Evolutionary conservation across 2,797 vertebrate genomes (phyloP), one percentile per base, ranked within the genome.

Genomic region (Odontamblyopus lacepedii): DNA sequence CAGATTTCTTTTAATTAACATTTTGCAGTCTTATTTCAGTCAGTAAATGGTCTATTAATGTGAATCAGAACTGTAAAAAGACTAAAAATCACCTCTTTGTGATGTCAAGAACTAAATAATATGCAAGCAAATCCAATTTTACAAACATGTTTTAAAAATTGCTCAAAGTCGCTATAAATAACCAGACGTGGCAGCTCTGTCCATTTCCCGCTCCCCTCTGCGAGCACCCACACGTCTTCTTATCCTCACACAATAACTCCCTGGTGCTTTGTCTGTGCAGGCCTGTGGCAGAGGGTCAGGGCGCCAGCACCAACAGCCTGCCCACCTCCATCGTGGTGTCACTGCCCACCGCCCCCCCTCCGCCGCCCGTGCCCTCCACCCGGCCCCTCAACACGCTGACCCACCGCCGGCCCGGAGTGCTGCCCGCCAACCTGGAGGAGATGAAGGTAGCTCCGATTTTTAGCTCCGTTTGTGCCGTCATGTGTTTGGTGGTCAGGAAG

Each of bases 391-490:
- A 76, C 78, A 88, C 83, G 23, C 77, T 92, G 69, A 90, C 94
- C 1, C 94, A 79, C 84, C 95, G 96, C 82, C 98, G 95, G 82
- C 96, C 95, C 2, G 97, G 97, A 60, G 93, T 95, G 1, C 89
- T 99, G 5, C 97, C 98, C 8, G 89, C 95, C 38, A 99, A 96
- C 87, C 78, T 99, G 93, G 98, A 99, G 53, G 98, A 99, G 80
- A 92, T 99, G 93, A 38, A 38, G 35, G 35, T 38, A 38, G 35
- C 8, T 8, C 1, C 2, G 8, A 7, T 2, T 38, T 38, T 9
- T 3, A 38, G 35, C 35, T 38, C 35, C 35, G 8, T 38, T 7
- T 38, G 35, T 38, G 35, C 0, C 8, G 35, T 1, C 9, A 2
- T 38, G 35, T 38, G 35, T n/a, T 53, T 53, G 51, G 19, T 53